Evolutionary conservation across 2,888 invertebrate species (phyloP).

Genomic region (Microplitis manilae): DNA sequence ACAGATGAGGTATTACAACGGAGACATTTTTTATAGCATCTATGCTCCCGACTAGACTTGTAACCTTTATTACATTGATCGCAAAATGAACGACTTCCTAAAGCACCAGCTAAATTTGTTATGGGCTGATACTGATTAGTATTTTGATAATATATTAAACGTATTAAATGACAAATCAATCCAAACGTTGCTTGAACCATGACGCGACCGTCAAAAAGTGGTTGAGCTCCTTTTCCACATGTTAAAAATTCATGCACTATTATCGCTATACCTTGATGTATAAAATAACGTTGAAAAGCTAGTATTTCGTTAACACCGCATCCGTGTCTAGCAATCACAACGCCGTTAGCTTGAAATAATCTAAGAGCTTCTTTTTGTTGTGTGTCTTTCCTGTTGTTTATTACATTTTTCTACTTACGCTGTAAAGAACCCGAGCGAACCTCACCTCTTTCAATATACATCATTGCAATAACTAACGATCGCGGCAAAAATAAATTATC

Average conservation of each 20-base stretch:
- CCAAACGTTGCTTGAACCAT: background rate
- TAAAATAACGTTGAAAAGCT: background rate
- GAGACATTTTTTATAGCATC: background rate
- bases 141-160: background rate
- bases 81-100: no score
- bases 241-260: constrained; percentile 1
- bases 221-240: background rate
- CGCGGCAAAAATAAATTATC: no score
- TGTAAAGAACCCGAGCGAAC: no score
- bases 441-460: no score
- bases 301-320: background rate
- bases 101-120: no score
- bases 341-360: background rate
- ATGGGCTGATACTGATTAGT: background rate
- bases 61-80: background rate
- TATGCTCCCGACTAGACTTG: background rate
- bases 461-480: no score
- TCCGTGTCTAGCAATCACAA: background rate
- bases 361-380: background rate
- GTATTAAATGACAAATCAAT: background rate
- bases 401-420: no score
- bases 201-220: background rate
- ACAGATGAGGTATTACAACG: background rate
- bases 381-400: no score
- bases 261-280: background rate